Conservation (phyloP, 2,888 invertebrate genomes). For the Nymphalis polychloros region DNA sequence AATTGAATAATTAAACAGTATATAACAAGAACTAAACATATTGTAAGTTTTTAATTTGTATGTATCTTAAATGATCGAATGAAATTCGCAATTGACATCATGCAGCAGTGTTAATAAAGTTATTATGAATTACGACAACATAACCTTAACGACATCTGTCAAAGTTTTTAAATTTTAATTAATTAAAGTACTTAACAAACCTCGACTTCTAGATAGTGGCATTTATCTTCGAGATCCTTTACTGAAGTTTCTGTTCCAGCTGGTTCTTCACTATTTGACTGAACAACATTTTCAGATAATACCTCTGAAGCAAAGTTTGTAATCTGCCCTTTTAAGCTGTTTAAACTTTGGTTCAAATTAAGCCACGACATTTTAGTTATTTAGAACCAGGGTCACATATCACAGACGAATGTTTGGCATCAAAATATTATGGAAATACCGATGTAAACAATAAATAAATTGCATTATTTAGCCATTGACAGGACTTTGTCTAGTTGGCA, state of each 20-base stretch:
- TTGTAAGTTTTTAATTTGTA: too few species aligned
- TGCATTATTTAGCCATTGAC: conserved; percentile 76
- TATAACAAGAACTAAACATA: too few species aligned
- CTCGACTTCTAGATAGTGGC: conserved; percentile 83
- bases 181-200: conserved; percentile 54
- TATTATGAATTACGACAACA: conserved; percentile 61
- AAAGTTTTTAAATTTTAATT: conserved; percentile 41
- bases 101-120: conserved; percentile 13
- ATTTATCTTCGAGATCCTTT: conserved; percentile 80
- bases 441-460: conserved; percentile 73
- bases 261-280: conserved; percentile 57
- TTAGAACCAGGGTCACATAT: conserved; percentile 56
- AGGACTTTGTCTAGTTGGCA: conserved; percentile 79
- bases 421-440: conserved; percentile 49
- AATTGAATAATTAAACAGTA: too few species aligned
- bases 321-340: conserved; percentile 92
- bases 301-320: conserved; percentile 94
- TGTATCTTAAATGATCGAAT: conserved; percentile 1
- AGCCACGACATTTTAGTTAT: conserved; percentile 84
- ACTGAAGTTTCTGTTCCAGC: conserved; percentile 53
- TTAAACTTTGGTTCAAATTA: conserved; percentile 84
- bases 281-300: conserved; percentile 87
- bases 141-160: conserved; percentile 71
- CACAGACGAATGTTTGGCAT: conserved; percentile 50
- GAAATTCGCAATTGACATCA: conserved; percentile 10